phyloP scores from a whole-genome alignment of 37 sponge, comb jelly and placozoan genomes.

The Oscarella lobularis region DNA sequence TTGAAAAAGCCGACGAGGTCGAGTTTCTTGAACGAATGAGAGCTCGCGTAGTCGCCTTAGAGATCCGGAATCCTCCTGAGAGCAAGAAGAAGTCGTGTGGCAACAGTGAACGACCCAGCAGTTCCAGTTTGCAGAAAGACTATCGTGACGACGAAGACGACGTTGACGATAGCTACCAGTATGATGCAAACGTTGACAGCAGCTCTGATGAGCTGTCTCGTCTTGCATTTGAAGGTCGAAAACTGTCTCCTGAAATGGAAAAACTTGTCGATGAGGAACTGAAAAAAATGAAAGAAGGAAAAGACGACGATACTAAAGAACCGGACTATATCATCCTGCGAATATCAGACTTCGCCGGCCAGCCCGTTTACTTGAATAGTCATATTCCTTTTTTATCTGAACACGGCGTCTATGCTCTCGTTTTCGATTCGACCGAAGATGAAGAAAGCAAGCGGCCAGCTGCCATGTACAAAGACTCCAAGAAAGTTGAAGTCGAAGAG shows the following conservation, averaged over 20 bases:
- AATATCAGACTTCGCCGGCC: not conserved
- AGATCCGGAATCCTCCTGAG: not conserved
- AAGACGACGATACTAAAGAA: not conserved
- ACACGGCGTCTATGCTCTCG: not conserved
- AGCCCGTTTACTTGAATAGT: not conserved
- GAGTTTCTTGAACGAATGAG: not conserved
- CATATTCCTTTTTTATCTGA: not conserved
- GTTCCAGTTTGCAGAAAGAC: too few relatives aligned
- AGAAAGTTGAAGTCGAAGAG: not conserved
- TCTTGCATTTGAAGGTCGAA: not conserved
- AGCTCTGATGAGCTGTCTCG: not conserved
- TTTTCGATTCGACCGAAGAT: not conserved
- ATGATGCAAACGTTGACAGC: not conserved
- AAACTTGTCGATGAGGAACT: not conserved
- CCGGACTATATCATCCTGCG: not conserved
- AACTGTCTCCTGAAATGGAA: not conserved
- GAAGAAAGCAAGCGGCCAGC: not conserved
- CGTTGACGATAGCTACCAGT: not conserved
- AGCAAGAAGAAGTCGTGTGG: not conserved
- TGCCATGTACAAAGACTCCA: not conserved
- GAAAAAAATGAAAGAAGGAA: not conserved
- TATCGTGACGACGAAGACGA: not conserved
- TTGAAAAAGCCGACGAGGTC: not conserved
- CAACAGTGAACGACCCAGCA: too few relatives aligned
- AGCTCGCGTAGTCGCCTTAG: not conserved